A percentile compares a stretch with the other conserved stretches of the same genome.
These are phyloP conservation scores for Marasmarcha lunaedactyla DNA, from an alignment of 2,888 invertebrate genomes.

Conservation along the genomic window DNA sequence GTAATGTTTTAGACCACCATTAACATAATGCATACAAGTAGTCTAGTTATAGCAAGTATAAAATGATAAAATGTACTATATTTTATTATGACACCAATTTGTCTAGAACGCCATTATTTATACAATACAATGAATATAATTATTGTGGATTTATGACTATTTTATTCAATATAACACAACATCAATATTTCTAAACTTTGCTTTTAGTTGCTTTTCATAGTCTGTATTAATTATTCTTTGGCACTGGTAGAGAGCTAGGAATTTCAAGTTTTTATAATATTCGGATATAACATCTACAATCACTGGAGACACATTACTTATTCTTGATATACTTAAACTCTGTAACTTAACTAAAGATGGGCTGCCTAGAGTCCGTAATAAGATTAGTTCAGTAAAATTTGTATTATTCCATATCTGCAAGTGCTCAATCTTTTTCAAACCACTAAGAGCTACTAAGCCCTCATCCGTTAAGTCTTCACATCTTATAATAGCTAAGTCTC, in stretches of 20 bases:
- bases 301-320: slow-evolving; percentile 42
- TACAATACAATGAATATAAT: slow-evolving; percentile 20
- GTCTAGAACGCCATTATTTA: slow-evolving; percentile 25
- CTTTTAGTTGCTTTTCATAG: slow-evolving; percentile 50
- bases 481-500: slow-evolving; percentile 47
- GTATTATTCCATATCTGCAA: slow-evolving; percentile 58
- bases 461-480: slow-evolving; percentile 51
- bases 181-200: slow-evolving; percentile 54
- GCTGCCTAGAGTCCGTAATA: slow-evolving; percentile 37
- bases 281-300: slow-evolving; percentile 52
- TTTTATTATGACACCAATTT: slow-evolving; percentile 5
- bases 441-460: slow-evolving; percentile 33
- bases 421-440: slow-evolving; percentile 32
- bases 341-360: slow-evolving; percentile 32
- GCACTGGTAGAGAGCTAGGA: slow-evolving; percentile 56
- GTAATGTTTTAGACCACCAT: not conserved
- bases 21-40: not conserved
- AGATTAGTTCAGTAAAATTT: slow-evolving; percentile 38
- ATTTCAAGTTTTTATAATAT: slow-evolving; percentile 47
- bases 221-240: slow-evolving; percentile 45
- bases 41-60: slow-evolving; percentile 1
- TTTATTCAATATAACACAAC: slow-evolving; percentile 30
- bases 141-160: slow-evolving; percentile 15
- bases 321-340: slow-evolving; percentile 51
- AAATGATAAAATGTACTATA: not conserved